Conservation (phyloP, 2,888 invertebrate species). For the Byasa hedistus region DNA sequence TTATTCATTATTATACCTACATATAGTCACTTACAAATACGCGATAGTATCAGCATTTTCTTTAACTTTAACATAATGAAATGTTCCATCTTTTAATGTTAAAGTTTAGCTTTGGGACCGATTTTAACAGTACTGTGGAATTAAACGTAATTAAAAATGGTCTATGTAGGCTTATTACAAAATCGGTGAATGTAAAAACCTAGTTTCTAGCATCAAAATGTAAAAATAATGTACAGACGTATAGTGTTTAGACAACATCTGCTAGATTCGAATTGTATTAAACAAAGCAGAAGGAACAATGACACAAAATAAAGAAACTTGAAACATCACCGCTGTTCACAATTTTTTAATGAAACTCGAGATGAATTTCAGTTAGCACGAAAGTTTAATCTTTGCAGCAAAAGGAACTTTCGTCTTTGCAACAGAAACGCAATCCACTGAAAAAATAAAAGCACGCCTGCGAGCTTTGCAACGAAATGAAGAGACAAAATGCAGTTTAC, state of each 20-base stretch:
- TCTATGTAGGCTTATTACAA: too few species aligned
- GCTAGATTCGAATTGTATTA: background rate
- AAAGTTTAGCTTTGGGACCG: too few species aligned
- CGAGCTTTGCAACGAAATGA: background rate
- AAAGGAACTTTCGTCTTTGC: background rate
- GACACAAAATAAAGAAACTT: background rate
- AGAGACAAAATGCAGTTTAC: background rate
- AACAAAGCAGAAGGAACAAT: background rate
- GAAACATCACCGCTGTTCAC: background rate
- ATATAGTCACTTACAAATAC: too few species aligned
- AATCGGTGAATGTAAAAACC: too few species aligned
- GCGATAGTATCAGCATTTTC: too few species aligned
- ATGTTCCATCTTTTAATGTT: too few species aligned
- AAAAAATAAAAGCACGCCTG: background rate
- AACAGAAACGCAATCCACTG: background rate
- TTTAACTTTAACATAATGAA: too few species aligned
- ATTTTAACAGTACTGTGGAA: too few species aligned
- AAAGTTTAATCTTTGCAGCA: constrained; percentile 1
- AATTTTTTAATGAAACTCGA: constrained; percentile 1
- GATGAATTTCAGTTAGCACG: constrained; percentile 3
- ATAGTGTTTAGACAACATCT: background rate
- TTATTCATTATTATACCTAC: background rate
- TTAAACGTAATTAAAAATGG: too few species aligned
- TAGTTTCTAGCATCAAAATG: background rate
- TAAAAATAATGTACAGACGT: background rate